These are phyloP conservation scores for Theropithecus gelada DNA, from an alignment of 2,113 vertebrate species.

Conservation along the genomic window DNA sequence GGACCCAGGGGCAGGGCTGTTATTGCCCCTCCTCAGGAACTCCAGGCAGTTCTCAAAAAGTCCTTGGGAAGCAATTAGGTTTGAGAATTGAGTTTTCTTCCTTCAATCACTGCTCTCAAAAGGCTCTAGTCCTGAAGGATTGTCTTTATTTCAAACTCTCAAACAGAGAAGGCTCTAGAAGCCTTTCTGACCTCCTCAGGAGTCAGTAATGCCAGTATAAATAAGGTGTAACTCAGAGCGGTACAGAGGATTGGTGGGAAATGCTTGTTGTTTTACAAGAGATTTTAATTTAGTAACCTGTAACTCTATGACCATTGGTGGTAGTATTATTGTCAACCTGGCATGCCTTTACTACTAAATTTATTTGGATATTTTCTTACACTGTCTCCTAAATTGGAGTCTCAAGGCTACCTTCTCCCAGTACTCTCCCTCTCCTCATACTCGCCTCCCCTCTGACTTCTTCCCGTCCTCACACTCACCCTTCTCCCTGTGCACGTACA, in stretches of 20 bases:
- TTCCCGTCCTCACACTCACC: accelerated
- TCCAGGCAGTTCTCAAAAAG: not conserved
- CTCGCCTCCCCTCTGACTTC: not conserved
- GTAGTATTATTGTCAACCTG: not conserved
- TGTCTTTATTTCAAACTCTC: not conserved
- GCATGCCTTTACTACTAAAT: not conserved
- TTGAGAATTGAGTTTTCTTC: not conserved
- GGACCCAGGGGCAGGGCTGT: no score
- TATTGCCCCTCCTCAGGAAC: not conserved
- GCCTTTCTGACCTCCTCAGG: not conserved
- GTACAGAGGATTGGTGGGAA: not conserved
- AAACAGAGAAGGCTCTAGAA: not conserved
- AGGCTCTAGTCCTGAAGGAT: not conserved
- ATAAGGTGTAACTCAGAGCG: not conserved
- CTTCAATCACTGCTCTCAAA: not conserved
- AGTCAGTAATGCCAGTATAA: not conserved
- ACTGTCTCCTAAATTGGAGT: not conserved
- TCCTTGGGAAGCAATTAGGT: not conserved
- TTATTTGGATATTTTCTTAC: not conserved
- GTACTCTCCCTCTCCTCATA: not conserved
- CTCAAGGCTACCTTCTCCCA: not conserved
- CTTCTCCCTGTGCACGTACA: not conserved
- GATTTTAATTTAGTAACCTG: not conserved
- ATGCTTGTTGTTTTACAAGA: not conserved
- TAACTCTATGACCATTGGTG: not conserved